These are phyloP conservation scores for Rhingia rostrata DNA, from an alignment of 2,888 invertebrate genomes.

Conservation along the genomic window DNA sequence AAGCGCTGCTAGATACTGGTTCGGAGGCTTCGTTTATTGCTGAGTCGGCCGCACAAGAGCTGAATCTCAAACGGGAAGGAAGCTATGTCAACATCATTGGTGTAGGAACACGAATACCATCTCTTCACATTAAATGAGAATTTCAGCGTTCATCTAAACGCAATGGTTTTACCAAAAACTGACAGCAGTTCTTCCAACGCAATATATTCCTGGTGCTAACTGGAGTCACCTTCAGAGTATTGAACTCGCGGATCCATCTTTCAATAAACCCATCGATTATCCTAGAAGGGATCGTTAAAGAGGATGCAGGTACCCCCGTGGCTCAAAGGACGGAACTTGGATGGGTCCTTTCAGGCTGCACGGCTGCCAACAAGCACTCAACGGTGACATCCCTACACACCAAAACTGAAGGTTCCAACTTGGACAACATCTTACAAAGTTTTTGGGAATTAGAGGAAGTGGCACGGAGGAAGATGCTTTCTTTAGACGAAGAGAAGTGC, in stretches of 20 bases:
- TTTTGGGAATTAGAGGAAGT: constrained; percentile 29
- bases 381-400: not conserved
- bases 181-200: no score
- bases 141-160: no score
- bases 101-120: no score
- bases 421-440: not conserved
- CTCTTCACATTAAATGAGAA: no score
- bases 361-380: not conserved
- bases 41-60: not conserved
- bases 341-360: constrained; percentile 7
- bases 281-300: no score
- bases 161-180: no score
- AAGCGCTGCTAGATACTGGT: constrained; percentile 16
- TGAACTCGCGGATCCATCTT: no score
- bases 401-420: not conserved
- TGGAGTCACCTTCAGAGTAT: no score
- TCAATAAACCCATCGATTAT: no score
- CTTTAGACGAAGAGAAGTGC: constrained; percentile 1
- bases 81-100: no score
- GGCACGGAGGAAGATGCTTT: not conserved
- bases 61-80: not conserved
- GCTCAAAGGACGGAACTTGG: constrained; percentile 25
- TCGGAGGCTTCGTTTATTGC: constrained; percentile 6
- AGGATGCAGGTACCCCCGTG: no score
- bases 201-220: no score